Conservation (phyloP, 2,797 vertebrate genomes). For the Sebastiscus albofasciatus region DNA sequence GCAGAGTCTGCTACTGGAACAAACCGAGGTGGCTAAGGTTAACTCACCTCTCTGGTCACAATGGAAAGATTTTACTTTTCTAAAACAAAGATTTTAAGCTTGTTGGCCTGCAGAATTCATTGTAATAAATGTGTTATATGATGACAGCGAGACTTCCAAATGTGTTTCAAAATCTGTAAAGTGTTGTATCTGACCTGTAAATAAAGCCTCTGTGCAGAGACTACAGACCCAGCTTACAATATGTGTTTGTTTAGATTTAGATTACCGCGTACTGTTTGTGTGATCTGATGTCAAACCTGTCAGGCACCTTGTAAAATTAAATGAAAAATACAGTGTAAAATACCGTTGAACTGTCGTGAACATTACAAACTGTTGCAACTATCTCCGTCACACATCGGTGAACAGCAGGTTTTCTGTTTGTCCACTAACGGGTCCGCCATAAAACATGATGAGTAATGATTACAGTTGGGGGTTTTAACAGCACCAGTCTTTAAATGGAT, state of each 20-base stretch:
- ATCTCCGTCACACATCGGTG: background rate
- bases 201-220: background rate
- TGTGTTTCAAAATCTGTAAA: background rate
- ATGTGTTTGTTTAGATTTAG: background rate
- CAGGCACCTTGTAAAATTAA: background rate
- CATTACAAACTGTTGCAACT: background rate
- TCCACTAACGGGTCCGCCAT: too few relatives aligned
- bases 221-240: background rate
- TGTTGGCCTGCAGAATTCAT: background rate
- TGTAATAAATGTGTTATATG: background rate
- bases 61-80: background rate
- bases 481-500: too few relatives aligned
- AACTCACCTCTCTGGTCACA: background rate
- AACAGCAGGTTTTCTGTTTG: too few relatives aligned
- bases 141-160: background rate
- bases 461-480: too few relatives aligned
- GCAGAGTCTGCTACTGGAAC: background rate
- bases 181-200: background rate
- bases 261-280: background rate
- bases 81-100: background rate
- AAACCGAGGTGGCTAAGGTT: background rate
- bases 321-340: background rate
- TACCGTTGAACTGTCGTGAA: background rate
- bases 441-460: too few relatives aligned
- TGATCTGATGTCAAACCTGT: background rate